phyloP scores from a whole-genome alignment of 1,140 invertebrate species.

The Araneus ventricosus region DNA sequence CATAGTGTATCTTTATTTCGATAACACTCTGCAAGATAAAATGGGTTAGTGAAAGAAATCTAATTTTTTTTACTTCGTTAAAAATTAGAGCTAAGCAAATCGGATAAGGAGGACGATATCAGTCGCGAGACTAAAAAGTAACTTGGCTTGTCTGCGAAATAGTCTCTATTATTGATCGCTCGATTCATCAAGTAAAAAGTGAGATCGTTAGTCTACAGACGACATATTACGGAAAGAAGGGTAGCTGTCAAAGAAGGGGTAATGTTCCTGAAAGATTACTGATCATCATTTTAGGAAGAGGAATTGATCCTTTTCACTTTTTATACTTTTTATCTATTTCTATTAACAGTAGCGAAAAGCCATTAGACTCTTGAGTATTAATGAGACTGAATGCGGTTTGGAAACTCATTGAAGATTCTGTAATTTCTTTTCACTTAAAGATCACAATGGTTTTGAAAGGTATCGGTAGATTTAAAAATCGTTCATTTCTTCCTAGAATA shows the following conservation, averaged over 20 bases:
- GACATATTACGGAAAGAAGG: slow-evolving; percentile 17
- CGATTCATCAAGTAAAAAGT: slow-evolving; percentile 50
- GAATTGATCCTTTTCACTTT: slow-evolving; percentile 41
- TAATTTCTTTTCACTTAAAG: not conserved
- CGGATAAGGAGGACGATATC: not conserved
- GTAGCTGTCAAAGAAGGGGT: slow-evolving; percentile 63
- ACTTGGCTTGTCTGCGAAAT: slow-evolving; percentile 23
- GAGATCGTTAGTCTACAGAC: slow-evolving; percentile 13
- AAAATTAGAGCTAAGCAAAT: not conserved
- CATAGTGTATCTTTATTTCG: too few relatives aligned
- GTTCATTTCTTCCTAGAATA: too few relatives aligned
- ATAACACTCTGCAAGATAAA: too few relatives aligned
- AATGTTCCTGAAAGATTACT: slow-evolving; percentile 68
- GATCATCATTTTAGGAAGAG: slow-evolving; percentile 57
- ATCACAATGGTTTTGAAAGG: too few relatives aligned
- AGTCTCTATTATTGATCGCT: slow-evolving; percentile 3
- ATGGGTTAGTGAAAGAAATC: not conserved
- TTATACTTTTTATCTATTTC: slow-evolving; percentile 8
- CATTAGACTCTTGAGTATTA: not conserved
- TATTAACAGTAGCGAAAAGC: not conserved
- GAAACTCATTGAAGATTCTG: not conserved
- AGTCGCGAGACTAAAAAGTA: not conserved
- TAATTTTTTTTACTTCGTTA: not conserved
- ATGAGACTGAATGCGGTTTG: slow-evolving; percentile 1
- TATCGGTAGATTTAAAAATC: too few relatives aligned